phyloP scores from a whole-genome alignment of 2,113 vertebrate genomes.

The Scolopax mira region DNA sequence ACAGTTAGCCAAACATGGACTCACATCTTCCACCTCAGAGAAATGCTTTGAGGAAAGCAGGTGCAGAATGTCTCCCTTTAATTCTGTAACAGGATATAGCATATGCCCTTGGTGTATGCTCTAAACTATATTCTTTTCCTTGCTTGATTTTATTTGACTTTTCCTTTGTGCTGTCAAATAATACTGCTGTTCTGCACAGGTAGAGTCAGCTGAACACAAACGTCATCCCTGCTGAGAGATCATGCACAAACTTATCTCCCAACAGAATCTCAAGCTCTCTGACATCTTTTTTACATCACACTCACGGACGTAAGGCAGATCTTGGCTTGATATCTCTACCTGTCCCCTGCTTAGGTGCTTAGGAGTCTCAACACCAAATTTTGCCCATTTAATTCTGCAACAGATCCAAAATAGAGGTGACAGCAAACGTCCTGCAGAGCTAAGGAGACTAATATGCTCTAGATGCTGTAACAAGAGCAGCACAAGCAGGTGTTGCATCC shows the following conservation, averaged over 20 bases:
- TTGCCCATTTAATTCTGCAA: neutral
- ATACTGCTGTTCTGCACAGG: neutral
- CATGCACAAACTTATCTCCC: neutral
- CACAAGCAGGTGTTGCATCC: neutral
- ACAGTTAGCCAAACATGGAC: neutral
- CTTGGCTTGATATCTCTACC: neutral
- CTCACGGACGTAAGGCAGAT: neutral
- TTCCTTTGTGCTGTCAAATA: neutral
- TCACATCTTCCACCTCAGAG: neutral
- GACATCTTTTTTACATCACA: neutral
- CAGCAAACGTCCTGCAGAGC: rapidly evolving
- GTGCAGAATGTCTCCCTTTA: neutral
- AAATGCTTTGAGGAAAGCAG: neutral
- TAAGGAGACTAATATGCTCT: neutral
- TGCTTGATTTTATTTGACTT: neutral
- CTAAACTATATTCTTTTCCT: neutral
- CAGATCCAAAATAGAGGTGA: neutral
- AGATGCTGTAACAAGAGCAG: neutral
- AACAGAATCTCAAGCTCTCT: neutral
- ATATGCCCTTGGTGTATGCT: neutral
- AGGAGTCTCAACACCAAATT: neutral
- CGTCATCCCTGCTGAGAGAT: neutral
- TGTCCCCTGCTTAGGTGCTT: neutral
- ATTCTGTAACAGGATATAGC: neutral
- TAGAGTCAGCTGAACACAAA: neutral